Evolutionary conservation across 2,113 vertebrate species (phyloP), one percentile per base, ranked within the genome.

Genomic region (Zosterops hypoxanthus): DNA sequence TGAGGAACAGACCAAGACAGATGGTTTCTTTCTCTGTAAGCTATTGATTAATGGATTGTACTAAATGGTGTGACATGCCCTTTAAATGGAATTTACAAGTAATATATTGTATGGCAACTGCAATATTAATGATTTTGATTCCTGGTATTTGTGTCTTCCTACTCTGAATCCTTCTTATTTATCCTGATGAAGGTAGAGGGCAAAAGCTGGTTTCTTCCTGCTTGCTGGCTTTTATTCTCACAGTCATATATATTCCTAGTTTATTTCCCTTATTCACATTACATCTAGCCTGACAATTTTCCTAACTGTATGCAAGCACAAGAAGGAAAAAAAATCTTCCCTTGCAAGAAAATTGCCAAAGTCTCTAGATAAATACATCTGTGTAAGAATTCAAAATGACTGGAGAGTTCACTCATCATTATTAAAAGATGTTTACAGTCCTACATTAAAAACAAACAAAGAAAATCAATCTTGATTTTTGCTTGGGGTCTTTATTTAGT

Each of bases 31-130:
- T 92, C 86, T 95, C 69, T 71, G 78, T 36, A 82, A 95, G 28
- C 57, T 92, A 78, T 91, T 91, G 94, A 94, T 97, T 94, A 95
- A 96, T 94, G 92, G 93, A 93, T 86, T 95, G 61, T 56, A 92
- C 69, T 96, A 94, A 97, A 87, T 94, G 41, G 81, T 82, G 61
- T 95, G 94, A 91, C 75, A 93, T 91, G 79, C 75, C 84, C 82
- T 94, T 97, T 97, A 96, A 95, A 82, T 92, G 57, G 75, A 97
- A 96, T 96, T 97, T 96, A 94, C 78, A 87, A 96, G 87, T 95
- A 97, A 96, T 95, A 91, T 85, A 81, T 93, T 3, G 64, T 75
- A 89, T 66, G 73, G 52, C 34, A 65, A 72, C 72, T 89, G 78
- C 95, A 92, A 94, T 96, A 93, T 77, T 96, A 94, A 96, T 92